These are phyloP conservation scores for Mus minutoides DNA, from an alignment of 2,797 vertebrate species.

Conservation along the genomic window DNA sequence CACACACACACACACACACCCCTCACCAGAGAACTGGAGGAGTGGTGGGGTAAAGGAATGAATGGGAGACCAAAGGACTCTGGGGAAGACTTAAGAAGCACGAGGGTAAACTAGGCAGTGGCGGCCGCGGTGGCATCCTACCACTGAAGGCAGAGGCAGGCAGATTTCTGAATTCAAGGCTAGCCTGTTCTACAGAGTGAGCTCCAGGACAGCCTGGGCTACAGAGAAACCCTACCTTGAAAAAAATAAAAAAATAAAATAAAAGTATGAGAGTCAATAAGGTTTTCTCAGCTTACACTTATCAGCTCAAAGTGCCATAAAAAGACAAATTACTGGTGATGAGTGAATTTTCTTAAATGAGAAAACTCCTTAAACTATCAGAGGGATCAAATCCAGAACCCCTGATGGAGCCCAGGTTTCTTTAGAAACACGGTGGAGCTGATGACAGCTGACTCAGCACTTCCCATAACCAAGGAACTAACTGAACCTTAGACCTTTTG, in stretches of 20 bases:
- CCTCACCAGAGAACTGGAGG: neutral
- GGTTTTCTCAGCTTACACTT: slow-evolving; percentile 60
- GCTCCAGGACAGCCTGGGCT: neutral
- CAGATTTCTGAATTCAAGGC: neutral
- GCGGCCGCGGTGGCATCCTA: neutral
- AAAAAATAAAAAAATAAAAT: neutral
- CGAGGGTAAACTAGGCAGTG: neutral
- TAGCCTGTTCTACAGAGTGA: neutral
- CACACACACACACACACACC: neutral
- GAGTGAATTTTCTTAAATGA: slow-evolving; percentile 62
- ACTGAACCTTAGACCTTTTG: neutral
- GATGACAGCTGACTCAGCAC: neutral
- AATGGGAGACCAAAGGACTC: neutral
- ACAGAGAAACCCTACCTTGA: neutral
- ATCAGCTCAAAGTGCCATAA: slow-evolving; percentile 38
- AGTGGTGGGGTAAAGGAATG: slow-evolving; percentile 57
- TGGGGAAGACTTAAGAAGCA: slow-evolving; percentile 1
- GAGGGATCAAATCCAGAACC: neutral
- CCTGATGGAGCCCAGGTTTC: neutral
- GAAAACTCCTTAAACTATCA: slow-evolving; percentile 55
- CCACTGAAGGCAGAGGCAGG: neutral
- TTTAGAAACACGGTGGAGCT: neutral
- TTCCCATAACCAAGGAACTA: neutral
- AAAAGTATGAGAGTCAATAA: slow-evolving; percentile 43
- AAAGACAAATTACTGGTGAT: slow-evolving; percentile 53